Evolutionary conservation across 2,888 invertebrate genomes (phyloP).

Genomic region (Leptopilina drosophilae): DNA sequence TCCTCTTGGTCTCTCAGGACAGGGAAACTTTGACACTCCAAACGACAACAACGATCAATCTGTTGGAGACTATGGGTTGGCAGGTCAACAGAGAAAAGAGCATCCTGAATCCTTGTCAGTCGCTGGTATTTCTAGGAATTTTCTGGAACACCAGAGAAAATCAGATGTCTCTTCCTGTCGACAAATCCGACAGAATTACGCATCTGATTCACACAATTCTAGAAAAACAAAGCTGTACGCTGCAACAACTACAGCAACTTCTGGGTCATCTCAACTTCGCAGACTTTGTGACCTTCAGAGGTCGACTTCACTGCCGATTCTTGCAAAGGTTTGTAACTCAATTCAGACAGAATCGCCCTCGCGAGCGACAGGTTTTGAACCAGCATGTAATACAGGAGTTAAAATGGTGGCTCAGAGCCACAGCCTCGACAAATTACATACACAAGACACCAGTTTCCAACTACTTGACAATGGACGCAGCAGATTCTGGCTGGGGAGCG

Average conservation of each 20-base stretch:
- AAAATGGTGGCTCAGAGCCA: constrained; percentile 47
- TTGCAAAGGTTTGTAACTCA: constrained; percentile 42
- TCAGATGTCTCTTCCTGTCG: constrained; percentile 25
- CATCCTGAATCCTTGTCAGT: constrained; percentile 39
- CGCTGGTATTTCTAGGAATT: constrained; percentile 47
- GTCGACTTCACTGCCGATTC: constrained; percentile 50
- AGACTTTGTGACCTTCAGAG: constrained; percentile 47
- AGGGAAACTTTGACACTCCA: not conserved
- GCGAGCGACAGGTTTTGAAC: constrained; percentile 24
- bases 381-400: constrained; percentile 34
- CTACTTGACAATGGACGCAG: not conserved
- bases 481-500: constrained; percentile 38
- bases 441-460: constrained; percentile 42
- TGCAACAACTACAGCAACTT: constrained; percentile 45
- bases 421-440: constrained; percentile 28
- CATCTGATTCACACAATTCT: not conserved
- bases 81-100: constrained; percentile 34
- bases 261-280: constrained; percentile 50
- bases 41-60: not conserved
- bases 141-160: constrained; percentile 46
- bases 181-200: constrained; percentile 30
- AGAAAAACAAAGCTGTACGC: not conserved
- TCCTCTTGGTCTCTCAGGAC: constrained; percentile 50
- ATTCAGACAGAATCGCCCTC: constrained; percentile 42
- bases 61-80: constrained; percentile 35